Base-by-base conservation (phyloP, 2,888 invertebrate species). In the Blera fallax region DNA sequence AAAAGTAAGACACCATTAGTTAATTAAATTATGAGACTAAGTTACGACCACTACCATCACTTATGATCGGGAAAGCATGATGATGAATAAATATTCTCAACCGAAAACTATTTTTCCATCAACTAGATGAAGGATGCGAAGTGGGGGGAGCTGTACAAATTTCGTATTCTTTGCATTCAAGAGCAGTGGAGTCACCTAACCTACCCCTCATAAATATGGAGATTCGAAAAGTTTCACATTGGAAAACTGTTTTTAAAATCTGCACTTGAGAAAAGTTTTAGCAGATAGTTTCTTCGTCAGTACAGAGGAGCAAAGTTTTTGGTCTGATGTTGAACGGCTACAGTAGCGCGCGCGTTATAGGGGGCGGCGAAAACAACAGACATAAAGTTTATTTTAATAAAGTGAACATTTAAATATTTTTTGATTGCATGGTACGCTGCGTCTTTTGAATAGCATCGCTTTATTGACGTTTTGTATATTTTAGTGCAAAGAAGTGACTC, bases 181-280 rank as follows among this genome's bases (percentile, higher is more conserved):
- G 32, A 27, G n/a, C 43, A 43, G 21, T n/a, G 24, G 32, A 54
- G 40, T 24, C 34, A 37, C 24, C 65, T 34, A 40, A 16, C 34
- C 45, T 18, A 7, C 14, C 3, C 34, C 27, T 77, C 77, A 77
- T 77, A 77, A 77, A 77, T 77, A 77, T 77, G 69, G 32, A 77
- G 60, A 69, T 77, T 77, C 40, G 32, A 77, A 77, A 77, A 77
- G 50, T 77, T 77, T 69, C 60, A 48, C 77, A 52, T 77, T 60
- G 77, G 50, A 77, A 77, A 77, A 77, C 58, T 77, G 58, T 67
- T 77, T 77, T 77, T 58, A 69, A 77, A 77, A 69, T 69, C 67
- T 69, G 43, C 77, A 69, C 69, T 77, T 67, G 48, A 16, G 67
- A 7, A 37, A 67, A 76, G 27, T 64, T 64, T 11, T 16, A 10